Base-by-base conservation (phyloP, 1,140 invertebrate genomes). In the Babylonia areolata region DNA sequence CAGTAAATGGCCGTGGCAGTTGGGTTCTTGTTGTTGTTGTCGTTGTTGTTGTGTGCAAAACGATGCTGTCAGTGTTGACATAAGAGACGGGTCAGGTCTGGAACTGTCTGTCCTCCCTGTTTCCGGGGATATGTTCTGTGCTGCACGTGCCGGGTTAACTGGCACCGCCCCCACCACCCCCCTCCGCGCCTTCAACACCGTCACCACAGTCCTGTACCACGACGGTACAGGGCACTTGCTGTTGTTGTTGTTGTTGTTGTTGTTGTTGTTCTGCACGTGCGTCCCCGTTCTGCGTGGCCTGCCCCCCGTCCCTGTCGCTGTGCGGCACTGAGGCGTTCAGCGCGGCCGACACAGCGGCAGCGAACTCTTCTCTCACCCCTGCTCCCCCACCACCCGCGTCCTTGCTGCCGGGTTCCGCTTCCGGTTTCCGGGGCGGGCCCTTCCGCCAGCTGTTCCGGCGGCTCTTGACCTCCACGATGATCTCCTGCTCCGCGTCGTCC, bases 361-460 rank as follows among this genome's bases (percentile, higher is more conserved):
- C 75, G 31, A 77, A 77, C 15, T 77, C 75, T 11, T 40, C 75
- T 77, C 28, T 37, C 12, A n/a, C 71, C 6, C 71, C 31, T 20
- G 33, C 71, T 6, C 33, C 71, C 33, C 71, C 71, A 12, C 33
- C 69, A 35, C 69, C 69, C 3, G 5, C 3, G 64, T 28, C 64
- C 11, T 28, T 6, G 11, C 64, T 15, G 11, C n/a, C n/a, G n/a
- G n/a, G n/a, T n/a, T n/a, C n/a, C n/a, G n/a, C 33, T 11, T 33
- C 23, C 2, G 33, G n/a, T 35, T 75, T 75, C n/a, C 71, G 23
- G 71, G 71, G 71, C n/a, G 2, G n/a, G 75, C 28, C 37, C 75
- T 77, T 77, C 28, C 75, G 75, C 12, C 35, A 37, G 37, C 75
- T 77, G 75, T 77, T 77, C 17, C 75, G 33, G 35, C 75, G 75